phyloP scores from a whole-genome alignment of 2,888 invertebrate genomes.

The Boloria euphrosyne region DNA sequence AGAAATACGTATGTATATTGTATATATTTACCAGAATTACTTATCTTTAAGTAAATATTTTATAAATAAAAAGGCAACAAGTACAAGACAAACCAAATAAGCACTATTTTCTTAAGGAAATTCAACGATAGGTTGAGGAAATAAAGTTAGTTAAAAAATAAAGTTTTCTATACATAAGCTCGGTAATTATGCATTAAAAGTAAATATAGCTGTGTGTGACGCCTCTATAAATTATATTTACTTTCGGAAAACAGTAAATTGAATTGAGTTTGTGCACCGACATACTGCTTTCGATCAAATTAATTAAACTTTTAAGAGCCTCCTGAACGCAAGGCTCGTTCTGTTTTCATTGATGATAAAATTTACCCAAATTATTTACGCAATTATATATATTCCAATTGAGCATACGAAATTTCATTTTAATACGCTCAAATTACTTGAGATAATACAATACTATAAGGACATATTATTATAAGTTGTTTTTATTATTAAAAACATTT shows the following conservation, averaged over 20 bases:
- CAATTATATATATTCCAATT: conserved; percentile 7
- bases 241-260: conserved; percentile 62
- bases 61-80: neutral
- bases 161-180: conserved; percentile 12
- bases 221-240: conserved; percentile 49
- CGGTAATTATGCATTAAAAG: conserved; percentile 31
- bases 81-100: neutral
- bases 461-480: too few species aligned
- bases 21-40: too few species aligned
- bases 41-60: neutral
- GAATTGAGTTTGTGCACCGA: conserved; percentile 56
- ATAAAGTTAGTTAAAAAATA: conserved; percentile 5
- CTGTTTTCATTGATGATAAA: conserved; percentile 61
- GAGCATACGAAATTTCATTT: conserved; percentile 5
- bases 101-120: neutral
- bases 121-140: neutral
- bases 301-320: conserved; percentile 59
- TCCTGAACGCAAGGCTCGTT: conserved; percentile 48
- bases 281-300: conserved; percentile 55
- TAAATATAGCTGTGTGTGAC: conserved; percentile 23
- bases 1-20: too few species aligned
- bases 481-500: too few species aligned
- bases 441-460: neutral
- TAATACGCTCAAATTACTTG: neutral
- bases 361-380: conserved; percentile 42